These are phyloP conservation scores for Phorcus lineatus DNA, from an alignment of 2,888 invertebrate species.

Conservation along the genomic window DNA sequence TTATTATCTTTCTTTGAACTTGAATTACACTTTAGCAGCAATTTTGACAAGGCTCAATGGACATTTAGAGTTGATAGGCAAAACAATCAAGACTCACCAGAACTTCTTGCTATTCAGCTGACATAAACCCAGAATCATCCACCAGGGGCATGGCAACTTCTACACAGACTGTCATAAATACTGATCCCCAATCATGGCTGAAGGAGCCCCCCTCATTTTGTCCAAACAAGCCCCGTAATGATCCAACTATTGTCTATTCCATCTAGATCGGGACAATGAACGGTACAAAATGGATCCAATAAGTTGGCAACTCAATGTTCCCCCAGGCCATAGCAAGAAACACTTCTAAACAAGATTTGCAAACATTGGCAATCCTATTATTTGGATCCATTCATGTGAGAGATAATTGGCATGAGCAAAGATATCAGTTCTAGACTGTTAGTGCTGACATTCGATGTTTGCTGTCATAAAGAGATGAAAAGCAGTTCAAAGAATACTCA, in stretches of 20 bases:
- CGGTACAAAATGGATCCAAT: neutral
- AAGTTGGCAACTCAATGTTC: neutral
- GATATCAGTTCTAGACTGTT: neutral
- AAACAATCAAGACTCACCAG: too few relatives aligned
- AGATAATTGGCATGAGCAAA: neutral
- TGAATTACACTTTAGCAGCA: too few relatives aligned
- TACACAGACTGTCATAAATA: too few relatives aligned
- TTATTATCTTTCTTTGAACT: too few relatives aligned
- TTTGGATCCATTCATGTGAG: conserved; percentile 1
- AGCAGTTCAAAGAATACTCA: too few relatives aligned
- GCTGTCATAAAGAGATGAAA: too few relatives aligned
- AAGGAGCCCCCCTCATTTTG: neutral
- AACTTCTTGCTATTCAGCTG: too few relatives aligned
- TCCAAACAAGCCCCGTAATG: neutral
- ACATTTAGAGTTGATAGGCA: too few relatives aligned
- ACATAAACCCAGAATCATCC: too few relatives aligned
- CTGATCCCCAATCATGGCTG: neutral
- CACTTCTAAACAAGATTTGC: neutral
- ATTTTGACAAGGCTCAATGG: too few relatives aligned
- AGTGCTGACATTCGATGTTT: too few relatives aligned
- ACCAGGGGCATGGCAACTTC: too few relatives aligned
- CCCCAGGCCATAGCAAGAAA: neutral
- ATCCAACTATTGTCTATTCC: neutral
- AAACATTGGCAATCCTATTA: conserved; percentile 1
- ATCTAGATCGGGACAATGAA: neutral